These are phyloP conservation scores for Microplitis demolitor DNA, from an alignment of 1,140 invertebrate genomes.

Conservation along the genomic window DNA sequence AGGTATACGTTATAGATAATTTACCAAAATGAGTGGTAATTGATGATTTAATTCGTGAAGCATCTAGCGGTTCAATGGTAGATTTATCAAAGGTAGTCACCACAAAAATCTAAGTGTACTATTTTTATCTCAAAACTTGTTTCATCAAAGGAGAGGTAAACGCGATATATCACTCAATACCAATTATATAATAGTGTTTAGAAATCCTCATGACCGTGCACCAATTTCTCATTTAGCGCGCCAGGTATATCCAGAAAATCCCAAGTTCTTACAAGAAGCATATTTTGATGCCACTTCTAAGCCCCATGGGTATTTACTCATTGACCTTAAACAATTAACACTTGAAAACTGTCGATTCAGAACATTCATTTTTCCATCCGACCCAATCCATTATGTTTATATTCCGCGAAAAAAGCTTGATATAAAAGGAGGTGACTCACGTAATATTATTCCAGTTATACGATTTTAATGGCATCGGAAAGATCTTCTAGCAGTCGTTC, in stretches of 20 bases:
- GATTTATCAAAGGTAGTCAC: constrained; percentile 15
- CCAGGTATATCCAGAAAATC: constrained; percentile 32
- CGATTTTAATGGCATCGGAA: too few relatives aligned
- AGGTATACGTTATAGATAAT: too few relatives aligned
- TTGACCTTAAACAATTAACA: constrained; percentile 45
- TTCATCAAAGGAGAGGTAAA: background rate
- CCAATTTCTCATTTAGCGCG: constrained; percentile 49
- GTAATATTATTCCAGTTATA: too few relatives aligned
- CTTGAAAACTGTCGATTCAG: constrained; percentile 36
- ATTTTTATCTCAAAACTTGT: background rate
- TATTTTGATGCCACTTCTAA: constrained; percentile 43
- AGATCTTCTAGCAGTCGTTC: too few relatives aligned
- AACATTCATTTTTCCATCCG: constrained; percentile 24
- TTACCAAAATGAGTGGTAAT: constrained; percentile 6
- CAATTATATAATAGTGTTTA: constrained; percentile 34
- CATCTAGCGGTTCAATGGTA: constrained; percentile 1
- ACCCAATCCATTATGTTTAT: constrained; percentile 22
- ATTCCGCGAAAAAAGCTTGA: constrained; percentile 17
- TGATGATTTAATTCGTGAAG: constrained; percentile 14
- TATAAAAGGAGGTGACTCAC: too few relatives aligned
- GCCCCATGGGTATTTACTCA: constrained; percentile 44
- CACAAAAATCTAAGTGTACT: constrained; percentile 8
- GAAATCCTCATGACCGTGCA: constrained; percentile 53
- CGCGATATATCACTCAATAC: constrained; percentile 31
- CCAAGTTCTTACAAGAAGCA: constrained; percentile 45